Conservation (phyloP, 2,113 vertebrate genomes). For the Philantomba maxwellii region DNA sequence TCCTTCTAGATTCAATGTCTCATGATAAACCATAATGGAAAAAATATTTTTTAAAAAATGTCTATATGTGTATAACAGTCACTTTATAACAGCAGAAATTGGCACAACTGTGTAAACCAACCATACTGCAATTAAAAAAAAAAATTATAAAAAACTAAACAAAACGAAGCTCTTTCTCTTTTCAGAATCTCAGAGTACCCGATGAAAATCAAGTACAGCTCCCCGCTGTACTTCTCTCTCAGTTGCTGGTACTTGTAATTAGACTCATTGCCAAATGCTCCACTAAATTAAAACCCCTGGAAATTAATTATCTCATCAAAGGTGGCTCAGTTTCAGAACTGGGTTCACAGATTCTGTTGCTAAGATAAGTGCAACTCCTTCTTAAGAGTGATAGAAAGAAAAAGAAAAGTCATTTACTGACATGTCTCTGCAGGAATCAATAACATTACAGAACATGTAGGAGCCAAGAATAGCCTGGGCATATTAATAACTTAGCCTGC, state of each 20-base stretch:
- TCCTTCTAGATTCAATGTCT: background rate
- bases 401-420: slow-evolving; percentile 38
- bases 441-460: slow-evolving; percentile 26
- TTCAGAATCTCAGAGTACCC: background rate
- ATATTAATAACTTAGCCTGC: slow-evolving; percentile 36
- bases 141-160: background rate
- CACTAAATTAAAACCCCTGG: slow-evolving; percentile 1
- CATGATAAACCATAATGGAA: background rate
- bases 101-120: background rate
- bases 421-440: slow-evolving; percentile 43
- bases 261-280: background rate
- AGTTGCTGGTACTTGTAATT: background rate
- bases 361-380: slow-evolving; percentile 29
- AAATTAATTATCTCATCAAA: slow-evolving; percentile 46
- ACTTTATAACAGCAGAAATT: background rate
- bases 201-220: background rate
- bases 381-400: background rate
- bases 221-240: background rate
- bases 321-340: slow-evolving; percentile 32
- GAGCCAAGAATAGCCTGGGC: background rate
- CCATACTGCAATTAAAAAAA: background rate
- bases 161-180: background rate
- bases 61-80: background rate
- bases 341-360: background rate
- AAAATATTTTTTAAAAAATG: background rate